Evolutionary conservation across 2,888 invertebrate species (phyloP).

Genomic region (Rhamnusium bicolor): DNA sequence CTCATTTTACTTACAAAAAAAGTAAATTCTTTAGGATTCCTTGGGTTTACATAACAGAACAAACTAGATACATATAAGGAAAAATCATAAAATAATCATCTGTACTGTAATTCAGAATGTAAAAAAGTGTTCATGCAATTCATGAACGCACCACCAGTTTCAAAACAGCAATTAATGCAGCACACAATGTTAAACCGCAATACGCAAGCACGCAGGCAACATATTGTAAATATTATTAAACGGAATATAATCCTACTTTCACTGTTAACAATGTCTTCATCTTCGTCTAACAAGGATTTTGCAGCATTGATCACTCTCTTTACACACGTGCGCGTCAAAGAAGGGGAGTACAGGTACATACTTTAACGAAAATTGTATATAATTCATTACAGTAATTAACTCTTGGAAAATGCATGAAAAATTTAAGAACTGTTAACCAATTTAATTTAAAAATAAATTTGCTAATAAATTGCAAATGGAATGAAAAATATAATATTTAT

Average conservation of each 20-base stretch:
- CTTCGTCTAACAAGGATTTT: not conserved
- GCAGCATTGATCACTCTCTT: constrained; percentile 9
- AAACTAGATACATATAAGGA: too few relatives aligned
- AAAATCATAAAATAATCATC: not conserved
- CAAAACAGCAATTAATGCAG: not conserved
- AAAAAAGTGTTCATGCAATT: not conserved
- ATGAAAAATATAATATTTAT: too few relatives aligned
- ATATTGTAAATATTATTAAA: constrained; percentile 43
- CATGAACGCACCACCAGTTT: not conserved
- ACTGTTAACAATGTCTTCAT: constrained; percentile 46
- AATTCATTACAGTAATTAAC: not conserved
- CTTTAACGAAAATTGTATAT: not conserved
- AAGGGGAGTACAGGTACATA: not conserved
- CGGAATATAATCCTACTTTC: constrained; percentile 61
- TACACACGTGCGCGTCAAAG: not conserved
- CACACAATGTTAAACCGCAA: not conserved
- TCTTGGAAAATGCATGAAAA: too few relatives aligned
- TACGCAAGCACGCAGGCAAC: constrained; percentile 1
- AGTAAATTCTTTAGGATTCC: too few relatives aligned
- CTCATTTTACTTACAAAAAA: too few relatives aligned
- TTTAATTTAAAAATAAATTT: too few relatives aligned
- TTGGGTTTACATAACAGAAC: too few relatives aligned
- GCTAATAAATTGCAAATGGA: too few relatives aligned
- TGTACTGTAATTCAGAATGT: not conserved
- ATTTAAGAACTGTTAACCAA: too few relatives aligned